These are phyloP conservation scores for Corynorhinus townsendii DNA, from an alignment of 2,113 vertebrate species.

Conservation along the genomic window DNA sequence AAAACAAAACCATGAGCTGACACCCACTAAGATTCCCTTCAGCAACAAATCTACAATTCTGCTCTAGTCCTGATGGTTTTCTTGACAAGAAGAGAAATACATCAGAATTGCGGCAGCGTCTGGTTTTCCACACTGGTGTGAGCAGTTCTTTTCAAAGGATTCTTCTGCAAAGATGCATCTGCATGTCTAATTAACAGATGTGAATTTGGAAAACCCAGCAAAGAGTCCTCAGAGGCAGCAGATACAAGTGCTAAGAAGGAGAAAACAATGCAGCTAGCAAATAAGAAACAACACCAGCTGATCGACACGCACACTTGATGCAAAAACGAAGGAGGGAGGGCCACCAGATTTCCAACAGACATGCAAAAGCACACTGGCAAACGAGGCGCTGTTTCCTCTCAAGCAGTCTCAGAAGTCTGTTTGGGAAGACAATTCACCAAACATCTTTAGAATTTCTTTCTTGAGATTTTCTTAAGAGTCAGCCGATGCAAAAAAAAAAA, in stretches of 20 bases:
- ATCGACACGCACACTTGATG: background rate
- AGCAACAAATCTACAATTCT: background rate
- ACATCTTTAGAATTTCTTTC: background rate
- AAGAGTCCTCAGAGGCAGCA: slow-evolving; percentile 21
- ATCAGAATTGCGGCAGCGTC: slow-evolving; percentile 46
- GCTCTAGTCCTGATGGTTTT: background rate
- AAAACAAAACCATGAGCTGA: background rate
- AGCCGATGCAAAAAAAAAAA: background rate
- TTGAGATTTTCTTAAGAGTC: background rate
- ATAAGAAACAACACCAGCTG: background rate
- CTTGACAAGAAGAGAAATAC: slow-evolving; percentile 44
- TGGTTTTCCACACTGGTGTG: slow-evolving; percentile 35
- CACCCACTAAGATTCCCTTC: background rate
- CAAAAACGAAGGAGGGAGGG: background rate
- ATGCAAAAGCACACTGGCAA: background rate
- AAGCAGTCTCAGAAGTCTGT: background rate
- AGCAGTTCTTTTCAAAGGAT: slow-evolving; percentile 55
- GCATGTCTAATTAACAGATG: slow-evolving; percentile 70
- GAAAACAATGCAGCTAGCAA: background rate
- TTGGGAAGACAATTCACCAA: background rate
- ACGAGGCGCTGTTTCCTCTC: background rate
- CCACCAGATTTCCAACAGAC: background rate
- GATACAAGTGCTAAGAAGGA: slow-evolving; percentile 3
- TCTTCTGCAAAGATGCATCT: slow-evolving; percentile 56
- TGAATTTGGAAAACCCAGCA: slow-evolving; percentile 44